phyloP scores from a whole-genome alignment of 2,888 invertebrate species.

The Corythucha ciliata region DNA sequence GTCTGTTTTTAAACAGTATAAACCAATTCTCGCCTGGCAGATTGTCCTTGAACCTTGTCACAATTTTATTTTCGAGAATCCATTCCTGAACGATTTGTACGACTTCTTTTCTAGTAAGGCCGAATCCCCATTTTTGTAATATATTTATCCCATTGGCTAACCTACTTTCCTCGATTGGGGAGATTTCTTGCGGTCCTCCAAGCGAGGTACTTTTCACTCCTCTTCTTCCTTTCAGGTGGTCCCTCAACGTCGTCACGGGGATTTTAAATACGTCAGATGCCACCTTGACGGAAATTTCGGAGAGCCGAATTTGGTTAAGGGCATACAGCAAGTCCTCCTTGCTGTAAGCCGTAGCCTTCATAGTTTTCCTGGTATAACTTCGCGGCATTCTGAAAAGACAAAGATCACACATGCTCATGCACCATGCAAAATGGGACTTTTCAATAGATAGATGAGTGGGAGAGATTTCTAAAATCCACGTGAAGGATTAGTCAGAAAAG shows the following conservation, averaged over 20 bases:
- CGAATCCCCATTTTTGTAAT: conserved; percentile 40
- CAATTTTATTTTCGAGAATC: conserved; percentile 34
- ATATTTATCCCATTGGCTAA: conserved; percentile 34
- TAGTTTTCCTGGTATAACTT: conserved; percentile 23
- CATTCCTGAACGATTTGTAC: conserved; percentile 37
- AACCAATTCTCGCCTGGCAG: conserved; percentile 38
- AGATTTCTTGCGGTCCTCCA: conserved; percentile 35
- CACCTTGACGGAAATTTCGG: conserved; percentile 21
- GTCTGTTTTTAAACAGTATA: conserved; percentile 35
- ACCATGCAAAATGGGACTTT: too few species aligned
- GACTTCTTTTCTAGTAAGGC: conserved; percentile 38
- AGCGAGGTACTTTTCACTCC: conserved; percentile 32
- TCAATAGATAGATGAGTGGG: too few species aligned
- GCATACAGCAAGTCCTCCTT: conserved; percentile 25
- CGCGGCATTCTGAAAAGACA: too few species aligned
- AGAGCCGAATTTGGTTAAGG: conserved; percentile 28
- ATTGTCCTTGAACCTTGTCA: conserved; percentile 37
- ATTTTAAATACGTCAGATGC: conserved; percentile 29
- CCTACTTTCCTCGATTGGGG: conserved; percentile 34
- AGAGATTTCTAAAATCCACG: too few species aligned
- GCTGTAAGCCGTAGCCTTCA: conserved; percentile 17
- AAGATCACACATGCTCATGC: neutral
- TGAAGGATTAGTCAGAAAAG: too few species aligned
- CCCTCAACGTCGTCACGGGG: conserved; percentile 30
- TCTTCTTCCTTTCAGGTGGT: conserved; percentile 32